These are phyloP conservation scores for Meteorus sp. DNA, from an alignment of 1,140 invertebrate species.

Conservation along the genomic window DNA sequence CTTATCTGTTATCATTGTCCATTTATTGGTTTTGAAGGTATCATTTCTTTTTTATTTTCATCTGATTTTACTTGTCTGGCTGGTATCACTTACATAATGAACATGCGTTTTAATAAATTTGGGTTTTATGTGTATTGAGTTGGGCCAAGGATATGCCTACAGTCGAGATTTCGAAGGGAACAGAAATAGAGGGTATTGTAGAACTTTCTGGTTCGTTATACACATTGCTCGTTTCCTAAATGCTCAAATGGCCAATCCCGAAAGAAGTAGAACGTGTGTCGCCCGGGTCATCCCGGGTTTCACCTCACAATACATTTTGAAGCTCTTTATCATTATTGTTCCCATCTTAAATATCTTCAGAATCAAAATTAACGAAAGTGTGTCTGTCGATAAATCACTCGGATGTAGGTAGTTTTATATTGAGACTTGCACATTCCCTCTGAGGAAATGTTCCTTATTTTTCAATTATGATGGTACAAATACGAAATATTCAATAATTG, in stretches of 20 bases:
- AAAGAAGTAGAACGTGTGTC: constrained; percentile 6
- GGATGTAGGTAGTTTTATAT: no score
- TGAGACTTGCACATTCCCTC: no score
- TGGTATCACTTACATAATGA: constrained; percentile 29
- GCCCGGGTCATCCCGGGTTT: constrained; percentile 11
- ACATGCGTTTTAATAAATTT: constrained; percentile 33
- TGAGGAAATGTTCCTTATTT: no score
- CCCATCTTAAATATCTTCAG: not conserved
- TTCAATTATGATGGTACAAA: no score
- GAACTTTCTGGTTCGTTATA: constrained; percentile 26
- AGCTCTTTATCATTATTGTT: not conserved
- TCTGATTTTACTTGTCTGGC: not conserved
- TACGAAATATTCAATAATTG: no score
- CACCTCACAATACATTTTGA: not conserved
- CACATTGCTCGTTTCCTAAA: not conserved
- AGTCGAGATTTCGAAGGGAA: constrained; percentile 22
- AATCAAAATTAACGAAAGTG: not conserved
- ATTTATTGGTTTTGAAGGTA: no score
- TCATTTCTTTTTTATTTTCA: not conserved
- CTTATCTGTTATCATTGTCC: no score
- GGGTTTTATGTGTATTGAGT: constrained; percentile 23
- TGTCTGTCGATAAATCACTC: no score
- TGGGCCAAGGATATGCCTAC: constrained; percentile 31
- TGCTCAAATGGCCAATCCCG: not conserved
- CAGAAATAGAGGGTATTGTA: constrained; percentile 37